A percentile compares a stretch with the other conserved stretches of the same genome.
These are phyloP conservation scores for Simalia tracyae DNA, from an alignment of 2,797 vertebrate genomes.

Conservation along the genomic window DNA sequence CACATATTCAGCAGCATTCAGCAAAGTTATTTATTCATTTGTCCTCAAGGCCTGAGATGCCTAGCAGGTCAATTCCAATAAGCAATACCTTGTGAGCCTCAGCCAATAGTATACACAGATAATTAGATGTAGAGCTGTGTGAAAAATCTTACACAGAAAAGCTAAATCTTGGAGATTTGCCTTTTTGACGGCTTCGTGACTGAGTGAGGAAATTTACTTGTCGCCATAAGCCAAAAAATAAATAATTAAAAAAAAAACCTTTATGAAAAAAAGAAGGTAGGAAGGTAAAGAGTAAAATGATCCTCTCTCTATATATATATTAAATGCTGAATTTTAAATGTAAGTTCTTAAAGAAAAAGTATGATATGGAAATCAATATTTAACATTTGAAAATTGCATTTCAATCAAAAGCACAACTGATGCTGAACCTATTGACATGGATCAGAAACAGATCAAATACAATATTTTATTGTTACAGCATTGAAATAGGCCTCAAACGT, in stretches of 20 bases:
- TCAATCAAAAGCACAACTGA: not conserved
- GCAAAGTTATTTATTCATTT: slow-evolving; percentile 76
- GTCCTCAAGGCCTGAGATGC: slow-evolving; percentile 68
- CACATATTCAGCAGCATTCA: slow-evolving; percentile 74
- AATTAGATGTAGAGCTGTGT: slow-evolving; percentile 65
- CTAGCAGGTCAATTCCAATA: slow-evolving; percentile 73
- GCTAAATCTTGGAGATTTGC: slow-evolving; percentile 62
- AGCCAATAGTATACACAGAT: slow-evolving; percentile 59
- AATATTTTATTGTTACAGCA: slow-evolving; percentile 1
- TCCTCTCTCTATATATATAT: not conserved
- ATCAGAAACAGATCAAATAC: slow-evolving; percentile 23
- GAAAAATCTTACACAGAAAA: slow-evolving; percentile 55
- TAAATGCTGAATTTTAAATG: not conserved
- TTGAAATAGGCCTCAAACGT: not conserved
- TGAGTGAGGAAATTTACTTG: slow-evolving; percentile 46
- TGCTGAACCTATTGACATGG: not conserved
- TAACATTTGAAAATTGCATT: not conserved
- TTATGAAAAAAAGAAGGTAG: slow-evolving; percentile 10
- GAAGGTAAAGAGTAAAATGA: slow-evolving; percentile 16
- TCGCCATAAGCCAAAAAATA: slow-evolving; percentile 28
- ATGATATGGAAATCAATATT: not conserved
- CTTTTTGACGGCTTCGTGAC: slow-evolving; percentile 47
- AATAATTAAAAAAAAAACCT: slow-evolving; percentile 34
- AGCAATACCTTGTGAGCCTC: slow-evolving; percentile 68
- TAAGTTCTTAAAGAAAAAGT: slow-evolving; percentile 3